Conservation (phyloP, 2,113 vertebrate species). For the Dicaeum eximium region DNA sequence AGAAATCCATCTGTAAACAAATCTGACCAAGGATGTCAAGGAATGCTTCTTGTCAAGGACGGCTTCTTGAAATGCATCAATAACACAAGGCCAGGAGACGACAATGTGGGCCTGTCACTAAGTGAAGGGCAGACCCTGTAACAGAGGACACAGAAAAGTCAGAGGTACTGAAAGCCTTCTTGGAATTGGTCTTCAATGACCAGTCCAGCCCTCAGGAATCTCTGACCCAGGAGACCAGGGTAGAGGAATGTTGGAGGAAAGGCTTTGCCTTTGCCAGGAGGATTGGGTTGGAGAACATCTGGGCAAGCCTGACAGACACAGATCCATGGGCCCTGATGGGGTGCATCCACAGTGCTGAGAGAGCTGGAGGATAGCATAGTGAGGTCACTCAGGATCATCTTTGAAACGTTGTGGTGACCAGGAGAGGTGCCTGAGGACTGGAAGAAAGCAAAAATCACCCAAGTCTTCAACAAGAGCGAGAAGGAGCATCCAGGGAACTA, state of each 20-base stretch:
- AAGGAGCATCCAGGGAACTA: neutral
- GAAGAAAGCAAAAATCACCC: neutral
- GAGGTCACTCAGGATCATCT: neutral
- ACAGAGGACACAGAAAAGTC: neutral
- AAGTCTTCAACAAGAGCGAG: neutral
- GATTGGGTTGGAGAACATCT: neutral
- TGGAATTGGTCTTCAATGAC: neutral
- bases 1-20: neutral
- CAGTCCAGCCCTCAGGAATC: neutral
- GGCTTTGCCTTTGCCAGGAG: neutral
- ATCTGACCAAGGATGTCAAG: neutral
- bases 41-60: neutral
- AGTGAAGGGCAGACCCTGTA: neutral
- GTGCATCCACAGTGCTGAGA: neutral
- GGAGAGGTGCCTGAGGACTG: neutral
- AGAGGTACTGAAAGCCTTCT: neutral
- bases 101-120: neutral
- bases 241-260: neutral
- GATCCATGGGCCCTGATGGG: neutral
- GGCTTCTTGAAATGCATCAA: neutral
- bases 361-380: rapidly evolving
- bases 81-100: neutral
- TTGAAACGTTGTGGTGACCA: neutral
- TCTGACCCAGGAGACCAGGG: neutral
- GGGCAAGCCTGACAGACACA: neutral